Evolutionary conservation across 30 jellyfish, hydroid and myxozoan genomes (phyloP), one percentile per base, ranked within the genome.

Genomic region (Hydractinia symbiolongicarpus): DNA sequence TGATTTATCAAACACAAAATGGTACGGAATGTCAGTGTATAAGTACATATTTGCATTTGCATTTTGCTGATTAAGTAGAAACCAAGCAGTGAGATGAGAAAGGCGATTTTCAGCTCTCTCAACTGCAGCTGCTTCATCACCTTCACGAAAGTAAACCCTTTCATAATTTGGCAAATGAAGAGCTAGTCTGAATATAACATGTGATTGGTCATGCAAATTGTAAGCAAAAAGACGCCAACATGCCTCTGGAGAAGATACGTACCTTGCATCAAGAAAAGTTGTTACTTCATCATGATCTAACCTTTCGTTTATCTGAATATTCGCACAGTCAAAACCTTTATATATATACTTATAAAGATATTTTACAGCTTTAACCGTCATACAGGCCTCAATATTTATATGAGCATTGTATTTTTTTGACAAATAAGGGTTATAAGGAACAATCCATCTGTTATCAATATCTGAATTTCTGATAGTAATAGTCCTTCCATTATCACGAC

Each of bases 281-380:
- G 53, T 21, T 7, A 88, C 72, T 81, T 88, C 96, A 84, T 88
- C 86, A 68, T 88, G 95, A 73, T 68, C 57, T 30, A 88, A 49
- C 20, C 66, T 50, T 52, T 88, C 76, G 51, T 87, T 78, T 79
- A 86, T 89, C 75, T 75, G 69, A 20, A 70, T 54, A 56, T 85
- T 78, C 11, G 96, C 93, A 69, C 83, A 62, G 73, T 77, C 95
- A 54, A 57, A 56, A 15, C 96, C 95, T 78, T 88, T 88, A 64
- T 68, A 64, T n/a, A 88, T 86, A 73, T 85, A 85, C 68, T 89
- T 89, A 77, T 52, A 89, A 20, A 85, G 54, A 75, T 85, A 85
- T 73, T 79, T 84, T 11, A 84, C 87, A 66, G 73, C 44, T 70
- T 68, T 67, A 78, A 83, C 79, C 11, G 87, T 9, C n/a, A 87